Percentiles rank a stretch among this genome's conserved stretches.
These are phyloP conservation scores for Stichodactyla helianthus DNA, from an alignment of 64 coral and sea anemone species.

Conservation along the genomic window DNA sequence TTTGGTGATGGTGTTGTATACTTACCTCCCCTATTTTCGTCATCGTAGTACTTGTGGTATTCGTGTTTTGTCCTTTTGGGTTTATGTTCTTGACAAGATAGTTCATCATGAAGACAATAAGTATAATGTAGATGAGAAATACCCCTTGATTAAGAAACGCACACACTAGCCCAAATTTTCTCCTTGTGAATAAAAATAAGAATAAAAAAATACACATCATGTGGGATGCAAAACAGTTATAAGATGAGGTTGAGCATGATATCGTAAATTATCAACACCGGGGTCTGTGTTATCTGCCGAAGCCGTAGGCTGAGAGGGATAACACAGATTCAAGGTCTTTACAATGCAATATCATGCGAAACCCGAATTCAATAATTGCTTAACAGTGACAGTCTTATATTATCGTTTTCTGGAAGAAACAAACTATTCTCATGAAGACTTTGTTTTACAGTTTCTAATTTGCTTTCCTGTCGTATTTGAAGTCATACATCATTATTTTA, in stretches of 20 bases:
- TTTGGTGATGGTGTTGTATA: not conserved
- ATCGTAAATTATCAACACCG: too few relatives aligned
- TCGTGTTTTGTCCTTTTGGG: not conserved
- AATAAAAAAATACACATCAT: not conserved
- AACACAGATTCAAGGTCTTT: too few relatives aligned
- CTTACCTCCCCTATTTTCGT: not conserved
- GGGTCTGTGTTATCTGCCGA: too few relatives aligned
- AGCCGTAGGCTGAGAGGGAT: too few relatives aligned
- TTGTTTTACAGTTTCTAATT: too few relatives aligned
- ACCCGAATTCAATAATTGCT: too few relatives aligned
- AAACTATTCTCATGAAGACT: too few relatives aligned
- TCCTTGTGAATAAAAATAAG: slow-evolving; percentile 23
- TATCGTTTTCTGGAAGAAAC: not conserved
- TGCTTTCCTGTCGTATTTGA: too few relatives aligned
- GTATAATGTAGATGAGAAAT: slow-evolving; percentile 60
- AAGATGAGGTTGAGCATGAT: too few relatives aligned
- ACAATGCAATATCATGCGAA: too few relatives aligned
- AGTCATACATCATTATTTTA: too few relatives aligned
- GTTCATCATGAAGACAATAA: slow-evolving; percentile 64
- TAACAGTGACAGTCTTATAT: not conserved
- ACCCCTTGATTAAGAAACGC: slow-evolving; percentile 73
- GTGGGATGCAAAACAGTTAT: not conserved
- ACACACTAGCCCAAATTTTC: slow-evolving; percentile 85
- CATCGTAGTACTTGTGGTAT: not conserved
- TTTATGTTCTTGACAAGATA: slow-evolving; percentile 22